These are phyloP conservation scores for Colostygia pectinataria DNA, from an alignment of 2,888 invertebrate genomes.

Conservation along the genomic window DNA sequence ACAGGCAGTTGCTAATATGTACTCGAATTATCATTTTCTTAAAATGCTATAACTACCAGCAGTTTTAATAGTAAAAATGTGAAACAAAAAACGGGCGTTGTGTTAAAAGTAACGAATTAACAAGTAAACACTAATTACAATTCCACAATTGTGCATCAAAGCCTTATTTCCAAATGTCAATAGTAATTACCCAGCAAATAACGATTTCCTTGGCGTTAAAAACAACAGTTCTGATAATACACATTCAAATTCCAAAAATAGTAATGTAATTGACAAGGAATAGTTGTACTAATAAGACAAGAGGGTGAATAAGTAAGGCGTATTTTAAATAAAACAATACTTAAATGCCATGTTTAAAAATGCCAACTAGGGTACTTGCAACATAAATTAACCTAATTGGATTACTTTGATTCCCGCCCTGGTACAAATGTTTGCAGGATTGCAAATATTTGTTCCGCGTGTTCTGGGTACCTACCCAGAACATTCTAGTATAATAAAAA, in stretches of 20 bases:
- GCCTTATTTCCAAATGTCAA: slow-evolving; percentile 13
- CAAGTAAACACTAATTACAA: slow-evolving; percentile 1
- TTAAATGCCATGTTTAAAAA: neutral
- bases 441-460: too few relatives aligned
- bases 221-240: slow-evolving; percentile 17
- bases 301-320: slow-evolving; percentile 1
- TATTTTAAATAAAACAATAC: neutral
- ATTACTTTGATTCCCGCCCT: too few relatives aligned
- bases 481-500: too few relatives aligned
- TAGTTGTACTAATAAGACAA: neutral
- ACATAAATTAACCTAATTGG: neutral
- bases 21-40: too few relatives aligned
- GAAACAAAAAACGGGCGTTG: slow-evolving; percentile 3
- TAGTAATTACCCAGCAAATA: slow-evolving; percentile 2
- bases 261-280: neutral
- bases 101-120: slow-evolving; percentile 24
- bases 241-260: slow-evolving; percentile 2
- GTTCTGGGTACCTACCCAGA: too few relatives aligned
- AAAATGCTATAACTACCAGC: too few relatives aligned
- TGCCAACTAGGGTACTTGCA: neutral
- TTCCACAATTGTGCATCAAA: neutral
- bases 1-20: too few relatives aligned
- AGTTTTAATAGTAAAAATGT: neutral
- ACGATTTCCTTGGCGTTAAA: slow-evolving; percentile 19
- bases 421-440: too few relatives aligned